Evolutionary conservation across 2,113 vertebrate species (phyloP), one percentile per base, ranked within the genome.

Genomic region (Dasyurus viverrinus): DNA sequence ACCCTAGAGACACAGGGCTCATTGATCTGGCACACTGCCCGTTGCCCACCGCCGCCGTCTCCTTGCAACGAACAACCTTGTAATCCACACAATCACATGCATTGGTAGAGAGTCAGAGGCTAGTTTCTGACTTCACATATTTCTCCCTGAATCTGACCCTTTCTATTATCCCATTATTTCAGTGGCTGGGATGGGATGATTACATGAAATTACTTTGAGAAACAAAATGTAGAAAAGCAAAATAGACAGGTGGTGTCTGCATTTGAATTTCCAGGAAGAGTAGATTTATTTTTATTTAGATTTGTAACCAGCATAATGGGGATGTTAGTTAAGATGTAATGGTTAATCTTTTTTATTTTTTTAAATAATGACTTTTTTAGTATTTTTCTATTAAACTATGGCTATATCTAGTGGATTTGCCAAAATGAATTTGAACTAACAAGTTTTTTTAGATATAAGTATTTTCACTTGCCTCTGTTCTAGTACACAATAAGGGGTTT

Each of bases 111-210:
- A 52, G 53, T 91, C 90, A 53, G 36, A 36, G 96, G 93, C 95
- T 93, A 94, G 96, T 93, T 95, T 96, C 90, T 92, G 68, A 95
- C 95, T 91, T 96, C 92, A 52, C 93, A 0, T 8, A 8, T 22
- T 36, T 22, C 95, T 95, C 53, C 22, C 27, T 6, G 94, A 89
- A 7, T 1, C 57, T 76, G 89, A 93, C 92, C 90, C 57, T 60
- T 92, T 89, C 91, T 47, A 8, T 91, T 54, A 91, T 90, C 57
- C n/a, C 90, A 14, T 0, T 47, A 27, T 55, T 89, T 54, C 0
- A 12, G 68, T 0, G 7, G 53, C 92, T 52, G 46, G 53, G 54
- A 68, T 42, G 84, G 52, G 53, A 54, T 84, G 50, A 96, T 96
- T 60, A 47, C 53, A 89, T 54, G 48, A 92, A 54, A 16, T 93